phyloP scores from a whole-genome alignment of 2,113 vertebrate species.

The Panthera leo region DNA sequence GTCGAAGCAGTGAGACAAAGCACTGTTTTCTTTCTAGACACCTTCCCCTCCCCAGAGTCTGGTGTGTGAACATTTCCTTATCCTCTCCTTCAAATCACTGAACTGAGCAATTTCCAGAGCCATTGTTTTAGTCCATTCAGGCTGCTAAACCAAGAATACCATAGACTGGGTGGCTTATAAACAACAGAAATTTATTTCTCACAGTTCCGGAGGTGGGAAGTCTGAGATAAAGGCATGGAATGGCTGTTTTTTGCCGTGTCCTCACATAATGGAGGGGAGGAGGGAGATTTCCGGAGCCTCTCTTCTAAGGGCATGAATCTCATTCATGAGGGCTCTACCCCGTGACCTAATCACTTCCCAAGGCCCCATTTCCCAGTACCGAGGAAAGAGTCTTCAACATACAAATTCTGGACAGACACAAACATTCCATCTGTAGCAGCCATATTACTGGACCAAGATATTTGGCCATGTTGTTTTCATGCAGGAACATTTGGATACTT shows the following conservation, averaged over 20 bases:
- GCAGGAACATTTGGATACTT: neutral
- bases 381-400: neutral
- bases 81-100: neutral
- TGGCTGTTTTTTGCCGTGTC: neutral
- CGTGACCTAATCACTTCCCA: no score
- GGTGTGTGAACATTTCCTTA: neutral
- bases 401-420: neutral
- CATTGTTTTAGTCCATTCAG: neutral
- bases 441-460: neutral
- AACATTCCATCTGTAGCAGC: neutral
- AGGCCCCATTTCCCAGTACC: neutral
- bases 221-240: neutral
- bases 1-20: neutral
- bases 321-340: neutral
- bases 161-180: neutral
- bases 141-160: neutral
- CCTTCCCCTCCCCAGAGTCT: neutral
- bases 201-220: neutral
- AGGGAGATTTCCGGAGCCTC: neutral
- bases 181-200: neutral
- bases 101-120: neutral
- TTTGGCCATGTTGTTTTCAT: neutral
- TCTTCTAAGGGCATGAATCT: neutral
- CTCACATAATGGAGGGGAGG: neutral
- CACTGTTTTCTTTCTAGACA: neutral